These are phyloP conservation scores for Aspidoscelis tigris DNA, from an alignment of 2,113 vertebrate species.

Conservation along the genomic window DNA sequence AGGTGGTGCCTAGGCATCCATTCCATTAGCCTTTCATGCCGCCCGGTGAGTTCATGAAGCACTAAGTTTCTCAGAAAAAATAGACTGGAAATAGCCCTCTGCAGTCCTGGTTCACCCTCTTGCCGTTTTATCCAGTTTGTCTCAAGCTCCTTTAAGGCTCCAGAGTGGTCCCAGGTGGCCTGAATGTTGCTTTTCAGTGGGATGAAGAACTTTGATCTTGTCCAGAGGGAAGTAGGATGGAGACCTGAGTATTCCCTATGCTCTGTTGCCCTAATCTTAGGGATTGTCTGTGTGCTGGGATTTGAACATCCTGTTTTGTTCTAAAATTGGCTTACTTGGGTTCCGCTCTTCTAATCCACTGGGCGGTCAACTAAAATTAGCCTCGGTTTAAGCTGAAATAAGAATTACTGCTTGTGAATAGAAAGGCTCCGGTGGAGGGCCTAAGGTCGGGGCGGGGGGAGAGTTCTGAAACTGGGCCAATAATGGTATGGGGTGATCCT, in stretches of 20 bases:
- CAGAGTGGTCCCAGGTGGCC: too few relatives aligned
- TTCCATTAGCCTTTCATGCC: neutral
- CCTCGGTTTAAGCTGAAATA: conserved; percentile 9
- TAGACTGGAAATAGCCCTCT: neutral
- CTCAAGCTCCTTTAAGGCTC: neutral
- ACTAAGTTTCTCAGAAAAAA: neutral
- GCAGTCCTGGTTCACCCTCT: neutral
- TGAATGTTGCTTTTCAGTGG: neutral
- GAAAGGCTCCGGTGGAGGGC: too few relatives aligned
- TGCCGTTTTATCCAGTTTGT: neutral
- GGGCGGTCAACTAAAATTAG: conserved; percentile 13
- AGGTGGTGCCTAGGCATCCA: neutral
- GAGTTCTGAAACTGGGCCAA: too few relatives aligned
- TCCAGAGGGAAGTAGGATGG: too few relatives aligned
- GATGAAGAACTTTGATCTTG: neutral
- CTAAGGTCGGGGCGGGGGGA: neutral
- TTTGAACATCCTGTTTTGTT: neutral
- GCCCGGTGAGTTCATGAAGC: neutral
- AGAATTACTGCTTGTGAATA: neutral
- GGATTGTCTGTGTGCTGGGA: neutral
- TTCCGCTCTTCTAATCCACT: conserved; percentile 4
- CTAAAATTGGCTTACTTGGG: conserved; percentile 3
- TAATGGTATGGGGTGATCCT: too few relatives aligned
- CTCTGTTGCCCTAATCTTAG: neutral
- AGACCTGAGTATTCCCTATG: too few relatives aligned